Evolutionary conservation across 2,888 invertebrate species (phyloP), one percentile per base, ranked within the genome.

Genomic region (Callimorpha dominula): DNA sequence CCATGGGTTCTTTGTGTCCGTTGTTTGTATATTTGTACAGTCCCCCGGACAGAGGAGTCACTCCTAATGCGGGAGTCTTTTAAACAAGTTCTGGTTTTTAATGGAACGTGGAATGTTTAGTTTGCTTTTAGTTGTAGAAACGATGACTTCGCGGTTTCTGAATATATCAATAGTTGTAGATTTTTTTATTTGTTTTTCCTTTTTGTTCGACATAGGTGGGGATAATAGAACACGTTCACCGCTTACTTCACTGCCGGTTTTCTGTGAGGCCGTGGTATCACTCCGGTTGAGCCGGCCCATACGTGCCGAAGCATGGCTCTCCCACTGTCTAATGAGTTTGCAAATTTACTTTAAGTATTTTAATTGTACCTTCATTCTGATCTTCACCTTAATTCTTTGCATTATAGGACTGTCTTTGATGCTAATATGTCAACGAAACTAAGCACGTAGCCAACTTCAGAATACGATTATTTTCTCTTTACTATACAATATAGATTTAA

Each of bases 111-210:
- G n/a, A 60, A 17, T 60, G 31, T 60, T 60, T 60, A 20, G 69
- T 76, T 64, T 54, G 69, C 40, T 31, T 72, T 74, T 83, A 68
- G 42, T 60, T 75, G 65, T 76, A 52, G 73, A 73, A 75, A 78
- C 75, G 77, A 75, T 79, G 73, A 72, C 70, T 70, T 46, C 42
- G 70, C 76, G 11, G 40, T 74, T 76, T 75, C 40, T 46, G 43
- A n/a, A 60, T 17, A 12, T 43, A 7, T 52, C 12, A 20, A 20
- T 20, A 20, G 8, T n/a, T 54, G 54, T n/a, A 9, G n/a, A 54
- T n/a, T n/a, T n/a, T n/a, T n/a, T n/a, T n/a, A n/a, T n/a, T n/a
- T n/a, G n/a, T n/a, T n/a, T n/a, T n/a, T n/a, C n/a, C n/a, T n/a
- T n/a, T n/a, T n/a, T n/a, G n/a, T n/a, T n/a, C n/a, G n/a, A n/a